Conservation (phyloP, 2,888 invertebrate species). For the Aphodius granarius region DNA sequence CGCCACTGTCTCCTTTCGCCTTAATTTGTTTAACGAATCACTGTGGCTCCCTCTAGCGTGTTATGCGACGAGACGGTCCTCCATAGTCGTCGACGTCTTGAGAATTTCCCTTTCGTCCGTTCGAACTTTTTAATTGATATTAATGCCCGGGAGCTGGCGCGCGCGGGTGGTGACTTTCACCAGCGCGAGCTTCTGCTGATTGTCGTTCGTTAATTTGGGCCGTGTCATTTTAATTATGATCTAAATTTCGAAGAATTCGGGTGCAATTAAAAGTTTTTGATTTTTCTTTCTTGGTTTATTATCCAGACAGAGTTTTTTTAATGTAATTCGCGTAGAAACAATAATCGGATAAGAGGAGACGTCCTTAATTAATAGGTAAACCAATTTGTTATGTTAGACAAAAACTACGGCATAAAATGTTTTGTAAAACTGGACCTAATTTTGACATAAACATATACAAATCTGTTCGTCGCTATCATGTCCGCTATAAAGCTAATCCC, state of each 20-base stretch:
- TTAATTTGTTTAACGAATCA: background rate
- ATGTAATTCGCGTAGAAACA: background rate
- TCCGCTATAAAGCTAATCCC: background rate
- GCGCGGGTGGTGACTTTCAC: background rate
- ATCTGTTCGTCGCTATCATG: too few relatives aligned
- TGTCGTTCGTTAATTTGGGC: constrained; percentile 7
- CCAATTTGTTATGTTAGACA: too few relatives aligned
- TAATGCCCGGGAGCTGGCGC: background rate
- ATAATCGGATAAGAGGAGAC: background rate
- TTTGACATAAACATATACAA: too few relatives aligned
- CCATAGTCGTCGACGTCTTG: background rate
- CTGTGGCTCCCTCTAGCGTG: background rate
- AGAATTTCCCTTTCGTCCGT: background rate
- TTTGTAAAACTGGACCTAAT: background rate
- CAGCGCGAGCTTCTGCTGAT: background rate
- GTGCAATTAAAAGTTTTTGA: constrained; percentile 20
- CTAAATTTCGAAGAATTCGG: background rate
- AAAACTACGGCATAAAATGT: too few relatives aligned
- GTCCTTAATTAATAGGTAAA: background rate
- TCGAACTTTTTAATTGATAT: constrained; percentile 18
- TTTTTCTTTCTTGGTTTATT: background rate
- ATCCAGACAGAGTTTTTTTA: background rate
- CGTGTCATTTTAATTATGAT: constrained; percentile 14
- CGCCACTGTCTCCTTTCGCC: background rate
- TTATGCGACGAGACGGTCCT: background rate